These are phyloP conservation scores for Papilio polyxenes DNA, from an alignment of 1,140 invertebrate species.

Conservation along the genomic window DNA sequence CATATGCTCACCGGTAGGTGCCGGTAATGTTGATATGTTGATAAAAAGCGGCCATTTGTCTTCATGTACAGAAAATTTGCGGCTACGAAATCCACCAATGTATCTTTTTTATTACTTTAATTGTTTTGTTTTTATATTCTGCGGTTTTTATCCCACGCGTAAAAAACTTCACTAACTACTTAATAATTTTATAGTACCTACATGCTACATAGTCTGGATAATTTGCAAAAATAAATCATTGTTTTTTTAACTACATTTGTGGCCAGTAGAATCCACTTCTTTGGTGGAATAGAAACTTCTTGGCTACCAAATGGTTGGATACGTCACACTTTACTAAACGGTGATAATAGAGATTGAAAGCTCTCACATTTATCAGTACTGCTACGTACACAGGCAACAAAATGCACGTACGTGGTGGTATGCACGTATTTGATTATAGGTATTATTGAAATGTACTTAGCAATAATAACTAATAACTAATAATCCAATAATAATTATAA, in stretches of 20 bases:
- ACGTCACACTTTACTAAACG: neutral
- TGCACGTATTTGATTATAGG: too few relatives aligned
- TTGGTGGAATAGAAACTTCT: neutral
- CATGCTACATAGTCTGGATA: neutral
- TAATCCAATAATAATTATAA: too few relatives aligned
- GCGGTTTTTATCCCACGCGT: conserved; percentile 8
- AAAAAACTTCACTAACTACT: neutral
- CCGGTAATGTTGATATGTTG: conserved; percentile 50
- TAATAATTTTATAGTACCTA: conserved; percentile 16
- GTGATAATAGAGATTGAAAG: neutral
- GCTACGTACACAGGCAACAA: neutral
- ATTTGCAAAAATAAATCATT: neutral
- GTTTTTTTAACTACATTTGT: neutral
- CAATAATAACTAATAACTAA: too few relatives aligned
- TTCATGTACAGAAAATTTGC: conserved; percentile 39
- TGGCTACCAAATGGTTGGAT: neutral
- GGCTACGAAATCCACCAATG: conserved; percentile 10
- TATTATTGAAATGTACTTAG: too few relatives aligned
- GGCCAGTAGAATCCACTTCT: neutral
- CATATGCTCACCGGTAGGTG: conserved; percentile 45
- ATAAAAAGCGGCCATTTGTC: conserved; percentile 52
- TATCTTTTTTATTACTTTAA: conserved; percentile 28
- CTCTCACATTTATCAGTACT: neutral
- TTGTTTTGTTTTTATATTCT: conserved; percentile 22
- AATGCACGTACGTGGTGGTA: too few relatives aligned